These are phyloP conservation scores for Rhopilema esculentum DNA, from an alignment of 30 jellyfish, hydroid and myxozoan genomes.

Conservation along the genomic window DNA sequence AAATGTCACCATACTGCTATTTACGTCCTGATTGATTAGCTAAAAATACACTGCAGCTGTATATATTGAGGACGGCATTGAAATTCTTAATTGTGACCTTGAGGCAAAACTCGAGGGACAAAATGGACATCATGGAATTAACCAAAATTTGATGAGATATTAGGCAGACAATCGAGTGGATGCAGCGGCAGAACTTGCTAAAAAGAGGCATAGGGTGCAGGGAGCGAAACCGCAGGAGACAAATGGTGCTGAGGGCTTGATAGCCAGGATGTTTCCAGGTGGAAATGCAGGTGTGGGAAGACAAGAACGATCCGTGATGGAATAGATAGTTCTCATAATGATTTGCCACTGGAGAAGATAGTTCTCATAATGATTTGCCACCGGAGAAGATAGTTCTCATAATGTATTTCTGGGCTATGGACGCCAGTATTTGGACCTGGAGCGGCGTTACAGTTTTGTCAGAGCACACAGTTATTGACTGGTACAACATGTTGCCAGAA, in stretches of 20 bases:
- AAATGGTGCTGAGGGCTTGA: not conserved
- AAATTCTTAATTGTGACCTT: no score
- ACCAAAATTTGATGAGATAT: no score
- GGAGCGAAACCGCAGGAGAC: not conserved
- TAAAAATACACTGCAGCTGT: no score
- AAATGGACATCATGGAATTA: no score
- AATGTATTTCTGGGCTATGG: not conserved
- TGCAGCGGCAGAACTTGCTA: no score
- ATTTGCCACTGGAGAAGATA: not conserved
- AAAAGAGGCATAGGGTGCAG: not conserved
- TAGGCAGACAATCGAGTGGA: no score
- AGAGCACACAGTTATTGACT: conserved; percentile 54
- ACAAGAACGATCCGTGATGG: not conserved
- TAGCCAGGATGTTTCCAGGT: not conserved
- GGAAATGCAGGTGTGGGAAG: no score
- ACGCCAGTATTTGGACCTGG: not conserved
- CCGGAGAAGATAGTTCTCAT: not conserved
- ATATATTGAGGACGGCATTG: no score
- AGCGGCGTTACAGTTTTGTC: not conserved
- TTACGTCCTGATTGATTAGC: no score
- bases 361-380: not conserved
- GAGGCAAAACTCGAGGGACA: no score
- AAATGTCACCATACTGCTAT: no score
- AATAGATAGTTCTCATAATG: not conserved
- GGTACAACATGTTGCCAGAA: conserved; percentile 40